phyloP scores from a whole-genome alignment of 2,113 vertebrate genomes.

The Dicaeum eximium region DNA sequence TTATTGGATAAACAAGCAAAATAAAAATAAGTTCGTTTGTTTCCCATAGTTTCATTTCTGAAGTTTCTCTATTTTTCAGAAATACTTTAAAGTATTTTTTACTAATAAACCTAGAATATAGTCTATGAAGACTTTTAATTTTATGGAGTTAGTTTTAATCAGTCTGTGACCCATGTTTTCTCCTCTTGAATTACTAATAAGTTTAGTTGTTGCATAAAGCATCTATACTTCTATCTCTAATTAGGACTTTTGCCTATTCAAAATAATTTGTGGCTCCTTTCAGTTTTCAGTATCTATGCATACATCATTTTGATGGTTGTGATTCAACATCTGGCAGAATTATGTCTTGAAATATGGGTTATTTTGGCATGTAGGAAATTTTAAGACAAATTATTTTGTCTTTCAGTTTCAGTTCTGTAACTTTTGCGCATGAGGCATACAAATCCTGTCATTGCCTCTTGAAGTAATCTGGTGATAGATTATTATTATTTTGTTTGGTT shows the following conservation, averaged over 20 bases:
- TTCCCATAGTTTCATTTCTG: neutral
- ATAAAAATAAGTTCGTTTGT: neutral
- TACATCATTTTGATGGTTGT: neutral
- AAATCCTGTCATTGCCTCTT: neutral
- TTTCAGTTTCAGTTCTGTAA: neutral
- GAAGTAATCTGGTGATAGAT: neutral
- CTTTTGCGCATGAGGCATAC: neutral
- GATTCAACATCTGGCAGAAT: neutral
- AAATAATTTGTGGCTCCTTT: neutral
- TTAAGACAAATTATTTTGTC: neutral
- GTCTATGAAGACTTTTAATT: neutral
- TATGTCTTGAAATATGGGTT: neutral
- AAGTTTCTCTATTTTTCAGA: neutral
- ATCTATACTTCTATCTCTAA: neutral
- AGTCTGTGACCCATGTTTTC: neutral
- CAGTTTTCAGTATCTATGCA: neutral
- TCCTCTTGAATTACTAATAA: neutral
- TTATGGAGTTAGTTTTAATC: neutral
- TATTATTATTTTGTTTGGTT: neutral
- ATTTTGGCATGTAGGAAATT: neutral
- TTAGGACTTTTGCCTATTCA: neutral
- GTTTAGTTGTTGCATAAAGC: neutral
- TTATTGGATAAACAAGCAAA: neutral
- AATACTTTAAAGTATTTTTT: neutral
- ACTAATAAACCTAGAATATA: neutral